phyloP scores from a whole-genome alignment of 1,140 invertebrate species.

The Spodoptera frugiperda region DNA sequence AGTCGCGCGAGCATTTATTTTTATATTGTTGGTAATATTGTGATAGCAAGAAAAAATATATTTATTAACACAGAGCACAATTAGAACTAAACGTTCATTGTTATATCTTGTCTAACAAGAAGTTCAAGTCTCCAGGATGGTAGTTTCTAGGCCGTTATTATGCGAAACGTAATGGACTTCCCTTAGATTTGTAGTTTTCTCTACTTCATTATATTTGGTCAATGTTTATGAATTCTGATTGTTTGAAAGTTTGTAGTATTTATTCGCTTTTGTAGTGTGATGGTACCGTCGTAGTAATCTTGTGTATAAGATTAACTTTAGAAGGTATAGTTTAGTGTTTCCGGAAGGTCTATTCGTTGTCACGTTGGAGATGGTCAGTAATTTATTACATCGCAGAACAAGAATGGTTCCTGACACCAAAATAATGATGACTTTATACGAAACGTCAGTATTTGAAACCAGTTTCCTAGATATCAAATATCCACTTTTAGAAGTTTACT shows the following conservation, averaged over 20 bases:
- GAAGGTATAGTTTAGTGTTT: slow-evolving; percentile 65
- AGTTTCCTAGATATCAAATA: slow-evolving; percentile 15
- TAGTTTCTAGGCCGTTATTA: slow-evolving; percentile 35
- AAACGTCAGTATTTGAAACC: background rate
- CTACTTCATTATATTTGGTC: slow-evolving; percentile 35
- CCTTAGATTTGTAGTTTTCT: slow-evolving; percentile 47
- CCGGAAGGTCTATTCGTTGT: slow-evolving; percentile 26
- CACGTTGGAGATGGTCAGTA: slow-evolving; percentile 27
- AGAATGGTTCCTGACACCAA: background rate
- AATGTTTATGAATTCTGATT: slow-evolving; percentile 44
- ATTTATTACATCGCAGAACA: slow-evolving; percentile 28
- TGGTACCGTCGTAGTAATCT: slow-evolving; percentile 77
- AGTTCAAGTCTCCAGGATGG: slow-evolving; percentile 42
- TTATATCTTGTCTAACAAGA: slow-evolving; percentile 59
- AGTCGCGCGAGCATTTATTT: slow-evolving; percentile 84
- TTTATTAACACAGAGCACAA: slow-evolving; percentile 61
- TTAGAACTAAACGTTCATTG: slow-evolving; percentile 46
- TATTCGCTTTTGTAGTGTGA: slow-evolving; percentile 54
- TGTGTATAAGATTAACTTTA: slow-evolving; percentile 76
- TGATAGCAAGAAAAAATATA: slow-evolving; percentile 65
- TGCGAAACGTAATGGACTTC: slow-evolving; percentile 46
- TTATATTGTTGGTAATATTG: slow-evolving; percentile 79
- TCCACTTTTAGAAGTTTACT: background rate
- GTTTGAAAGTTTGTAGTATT: slow-evolving; percentile 43
- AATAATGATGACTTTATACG: background rate